Conservation (phyloP, 2,888 invertebrate species). For the Chirona hameri region DNA sequence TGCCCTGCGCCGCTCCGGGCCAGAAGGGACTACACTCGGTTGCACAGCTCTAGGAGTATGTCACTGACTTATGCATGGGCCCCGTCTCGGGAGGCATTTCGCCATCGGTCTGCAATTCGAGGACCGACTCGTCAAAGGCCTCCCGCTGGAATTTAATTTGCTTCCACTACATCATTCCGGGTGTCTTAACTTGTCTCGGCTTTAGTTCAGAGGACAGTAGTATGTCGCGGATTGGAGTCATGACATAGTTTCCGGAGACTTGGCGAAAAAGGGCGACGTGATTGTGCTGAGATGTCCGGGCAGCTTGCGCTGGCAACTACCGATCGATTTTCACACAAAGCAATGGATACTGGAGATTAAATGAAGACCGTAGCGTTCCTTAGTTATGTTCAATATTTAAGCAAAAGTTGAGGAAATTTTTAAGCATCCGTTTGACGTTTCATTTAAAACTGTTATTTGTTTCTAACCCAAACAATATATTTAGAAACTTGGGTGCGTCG, state of each 20-base stretch:
- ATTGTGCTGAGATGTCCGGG: neutral
- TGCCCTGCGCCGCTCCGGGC: too few relatives aligned
- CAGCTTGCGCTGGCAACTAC: neutral
- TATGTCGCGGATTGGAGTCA: neutral
- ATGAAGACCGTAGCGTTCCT: too few relatives aligned
- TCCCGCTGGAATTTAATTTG: neutral
- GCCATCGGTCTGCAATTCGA: neutral
- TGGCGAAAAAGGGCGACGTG: neutral
- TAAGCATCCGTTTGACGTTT: neutral
- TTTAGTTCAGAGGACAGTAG: neutral
- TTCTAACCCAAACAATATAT: too few relatives aligned
- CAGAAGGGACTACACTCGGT: too few relatives aligned
- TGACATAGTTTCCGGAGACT: neutral
- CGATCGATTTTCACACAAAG: neutral
- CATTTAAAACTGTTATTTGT: neutral
- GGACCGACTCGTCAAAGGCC: neutral
- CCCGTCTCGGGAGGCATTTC: neutral
- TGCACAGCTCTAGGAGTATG: too few relatives aligned
- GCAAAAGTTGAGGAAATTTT: neutral
- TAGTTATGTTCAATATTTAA: too few relatives aligned
- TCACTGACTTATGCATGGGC: neutral
- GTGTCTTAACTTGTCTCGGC: neutral
- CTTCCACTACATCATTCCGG: neutral
- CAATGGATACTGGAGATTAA: neutral
- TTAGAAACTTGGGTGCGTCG: too few relatives aligned